Evolutionary conservation across 2,113 vertebrate species (phyloP).

Genomic region (Azemiops feae): DNA sequence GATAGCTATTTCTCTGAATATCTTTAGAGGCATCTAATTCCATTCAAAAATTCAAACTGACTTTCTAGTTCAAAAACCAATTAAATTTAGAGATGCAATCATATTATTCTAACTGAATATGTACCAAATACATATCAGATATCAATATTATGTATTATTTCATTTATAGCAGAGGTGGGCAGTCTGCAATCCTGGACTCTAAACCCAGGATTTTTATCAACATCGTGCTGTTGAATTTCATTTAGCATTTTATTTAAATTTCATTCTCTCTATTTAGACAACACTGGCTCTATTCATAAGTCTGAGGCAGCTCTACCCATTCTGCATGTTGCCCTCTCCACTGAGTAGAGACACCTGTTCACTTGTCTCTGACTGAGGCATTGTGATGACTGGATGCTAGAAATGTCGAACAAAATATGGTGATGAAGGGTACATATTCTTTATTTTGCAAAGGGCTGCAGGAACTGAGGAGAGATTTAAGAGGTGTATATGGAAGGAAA

Average conservation of each 20-base stretch:
- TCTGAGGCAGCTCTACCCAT: not conserved
- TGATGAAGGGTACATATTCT: not conserved
- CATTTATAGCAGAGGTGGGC: not conserved
- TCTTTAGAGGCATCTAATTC: not conserved
- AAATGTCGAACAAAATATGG: not conserved
- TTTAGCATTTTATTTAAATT: not conserved
- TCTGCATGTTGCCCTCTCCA: not conserved
- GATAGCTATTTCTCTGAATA: not conserved
- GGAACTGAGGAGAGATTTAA: not conserved
- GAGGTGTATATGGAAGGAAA: not conserved
- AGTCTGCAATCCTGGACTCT: not conserved
- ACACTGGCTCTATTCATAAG: not conserved
- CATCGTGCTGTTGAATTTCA: not conserved
- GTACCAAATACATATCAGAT: not conserved
- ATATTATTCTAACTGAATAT: not conserved
- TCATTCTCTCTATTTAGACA: not conserved
- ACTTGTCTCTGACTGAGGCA: not conserved
- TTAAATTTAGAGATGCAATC: not conserved
- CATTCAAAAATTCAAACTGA: not conserved
- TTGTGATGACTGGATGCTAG: not conserved
- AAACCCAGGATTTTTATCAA: not conserved
- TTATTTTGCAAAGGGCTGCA: not conserved
- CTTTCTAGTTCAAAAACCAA: not conserved
- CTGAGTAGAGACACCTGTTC: not conserved
- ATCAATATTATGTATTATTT: not conserved